Percentiles rank a stretch among this genome's conserved stretches.
phyloP scores from a whole-genome alignment of 2,797 vertebrate genomes.

The Argyrosomus regius region DNA sequence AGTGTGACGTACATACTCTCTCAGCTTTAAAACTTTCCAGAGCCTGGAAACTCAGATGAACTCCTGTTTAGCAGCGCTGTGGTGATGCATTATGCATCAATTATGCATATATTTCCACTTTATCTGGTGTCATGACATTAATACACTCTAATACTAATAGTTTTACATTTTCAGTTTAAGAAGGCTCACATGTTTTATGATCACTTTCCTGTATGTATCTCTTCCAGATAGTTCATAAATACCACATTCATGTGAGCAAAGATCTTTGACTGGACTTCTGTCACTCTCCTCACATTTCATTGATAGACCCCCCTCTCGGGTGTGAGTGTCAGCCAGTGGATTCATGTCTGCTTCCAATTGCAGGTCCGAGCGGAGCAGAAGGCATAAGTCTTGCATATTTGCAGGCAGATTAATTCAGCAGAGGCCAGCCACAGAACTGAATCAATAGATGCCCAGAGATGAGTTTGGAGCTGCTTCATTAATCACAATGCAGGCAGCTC shows the following conservation, averaged over 20 bases:
- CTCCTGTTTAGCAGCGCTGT: not conserved
- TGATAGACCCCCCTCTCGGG: slow-evolving; percentile 57
- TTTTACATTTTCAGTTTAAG: not conserved
- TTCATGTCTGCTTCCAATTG: slow-evolving; percentile 64
- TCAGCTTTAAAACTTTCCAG: slow-evolving; percentile 37
- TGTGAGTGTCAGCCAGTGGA: slow-evolving; percentile 65
- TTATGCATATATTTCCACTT: slow-evolving; percentile 31
- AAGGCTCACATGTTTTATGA: not conserved
- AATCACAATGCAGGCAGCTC: slow-evolving; percentile 73
- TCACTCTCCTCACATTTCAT: slow-evolving; percentile 35
- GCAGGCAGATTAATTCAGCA: slow-evolving; percentile 75
- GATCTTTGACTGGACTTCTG: slow-evolving; percentile 15
- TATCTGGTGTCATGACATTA: slow-evolving; percentile 5
- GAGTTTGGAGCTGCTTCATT: slow-evolving; percentile 76
- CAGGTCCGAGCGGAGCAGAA: slow-evolving; percentile 49
- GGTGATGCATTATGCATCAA: not conserved
- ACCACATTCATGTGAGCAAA: slow-evolving; percentile 12
- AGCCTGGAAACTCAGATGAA: slow-evolving; percentile 29
- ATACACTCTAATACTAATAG: slow-evolving; percentile 1
- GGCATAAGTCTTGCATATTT: slow-evolving; percentile 77
- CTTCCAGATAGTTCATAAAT: slow-evolving; percentile 18
- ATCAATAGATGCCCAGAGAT: slow-evolving; percentile 78
- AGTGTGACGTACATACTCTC: slow-evolving; percentile 41
- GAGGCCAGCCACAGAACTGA: slow-evolving; percentile 47
- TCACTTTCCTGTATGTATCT: not conserved